Evolutionary conservation across 1,140 invertebrate genomes (phyloP), one percentile per base, ranked within the genome.

Genomic region (Neodiprion lecontei): DNA sequence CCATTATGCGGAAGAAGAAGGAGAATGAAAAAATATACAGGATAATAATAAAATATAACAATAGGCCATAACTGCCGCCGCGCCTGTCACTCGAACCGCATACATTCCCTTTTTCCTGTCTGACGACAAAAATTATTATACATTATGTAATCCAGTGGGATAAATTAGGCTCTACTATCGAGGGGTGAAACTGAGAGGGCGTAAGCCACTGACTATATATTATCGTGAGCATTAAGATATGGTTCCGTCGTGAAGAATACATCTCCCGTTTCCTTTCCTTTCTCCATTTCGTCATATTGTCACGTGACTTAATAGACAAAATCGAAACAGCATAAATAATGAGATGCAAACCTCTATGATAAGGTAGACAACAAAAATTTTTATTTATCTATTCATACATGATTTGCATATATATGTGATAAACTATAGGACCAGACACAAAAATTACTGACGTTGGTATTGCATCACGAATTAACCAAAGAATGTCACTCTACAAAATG

Each of bases 71-170:
- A 61, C 53, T 61, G 53, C 53, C 53, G 53, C 53, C 53, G 53
- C 53, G 53, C 53, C 53, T 61, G 53, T 17, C 11, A 17, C 53
- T 14, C 8, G 53, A 17, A 61, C 53, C 53, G 9, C 9, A 17
- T 12, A 61, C 53, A 9, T 61, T 61, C 8, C 8, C 11, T 61
- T 61, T 40, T 61, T 61, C n/a, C 53, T 61, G 11, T 17, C 53
- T 61, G 53, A 61, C 53, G n/a, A 61, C 53, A 61, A 17, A 61
- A 61, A 61, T 61, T 12, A 61, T 61, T 61, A 61, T 61, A 61
- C 53, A 61, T 61, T 61, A 61, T 61, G 53, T 61, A 61, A 61
- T 61, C 53, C 53, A 61, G 5, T 61, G n/a, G 53, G 53, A 61
- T 61, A 61, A 61, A 61, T 61, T 61, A 61, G 53, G 53, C 53